These are phyloP conservation scores for Leptura quadrifasciata DNA, from an alignment of 2,888 invertebrate species.

Conservation along the genomic window DNA sequence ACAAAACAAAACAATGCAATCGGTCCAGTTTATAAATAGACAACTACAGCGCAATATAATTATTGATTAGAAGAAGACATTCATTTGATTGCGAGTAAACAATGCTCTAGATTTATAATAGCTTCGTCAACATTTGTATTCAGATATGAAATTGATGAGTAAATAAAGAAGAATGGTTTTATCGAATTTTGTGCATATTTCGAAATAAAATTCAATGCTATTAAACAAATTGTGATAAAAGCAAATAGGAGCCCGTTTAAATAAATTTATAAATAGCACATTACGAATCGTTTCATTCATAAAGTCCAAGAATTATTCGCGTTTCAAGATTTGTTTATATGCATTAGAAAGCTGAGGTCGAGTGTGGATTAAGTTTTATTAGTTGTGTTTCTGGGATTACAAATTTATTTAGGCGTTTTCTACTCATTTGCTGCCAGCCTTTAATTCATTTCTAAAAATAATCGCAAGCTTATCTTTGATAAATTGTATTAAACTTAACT, in stretches of 20 bases:
- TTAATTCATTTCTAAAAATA: background rate
- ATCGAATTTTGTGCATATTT: conserved; percentile 18
- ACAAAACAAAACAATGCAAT: too few relatives aligned
- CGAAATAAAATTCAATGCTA: conserved; percentile 10
- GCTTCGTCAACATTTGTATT: conserved; percentile 34
- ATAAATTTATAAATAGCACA: conserved; percentile 5
- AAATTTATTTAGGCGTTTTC: background rate
- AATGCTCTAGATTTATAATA: conserved; percentile 14
- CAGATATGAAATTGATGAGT: conserved; percentile 32
- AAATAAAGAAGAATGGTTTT: conserved; percentile 18
- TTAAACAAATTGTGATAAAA: conserved; percentile 14
- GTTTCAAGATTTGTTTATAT: background rate
- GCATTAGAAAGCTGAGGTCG: background rate
- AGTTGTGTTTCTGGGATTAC: background rate
- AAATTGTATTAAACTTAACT: background rate
- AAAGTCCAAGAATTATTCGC: too few relatives aligned
- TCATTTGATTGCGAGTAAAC: conserved; percentile 12
- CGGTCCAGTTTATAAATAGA: background rate
- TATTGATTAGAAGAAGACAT: background rate
- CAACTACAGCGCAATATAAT: background rate
- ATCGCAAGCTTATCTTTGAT: background rate
- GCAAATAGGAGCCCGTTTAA: conserved; percentile 12
- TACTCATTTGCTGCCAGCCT: too few relatives aligned
- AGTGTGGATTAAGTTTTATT: background rate
- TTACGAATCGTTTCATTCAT: background rate